Evolutionary conservation across 2,888 invertebrate species (phyloP).

Genomic region (Aspidapion aeneum): DNA sequence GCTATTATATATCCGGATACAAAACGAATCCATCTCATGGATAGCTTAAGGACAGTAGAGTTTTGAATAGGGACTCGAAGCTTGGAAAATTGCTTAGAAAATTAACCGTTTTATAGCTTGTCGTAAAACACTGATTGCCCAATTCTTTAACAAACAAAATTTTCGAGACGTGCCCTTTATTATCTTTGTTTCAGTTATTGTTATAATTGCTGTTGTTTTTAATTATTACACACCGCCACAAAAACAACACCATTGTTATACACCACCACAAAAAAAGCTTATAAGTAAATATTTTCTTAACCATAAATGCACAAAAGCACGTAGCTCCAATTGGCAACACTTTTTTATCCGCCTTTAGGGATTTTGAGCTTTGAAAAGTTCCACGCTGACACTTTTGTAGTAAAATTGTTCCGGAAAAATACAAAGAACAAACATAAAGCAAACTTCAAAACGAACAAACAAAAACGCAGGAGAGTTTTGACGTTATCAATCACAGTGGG

Average conservation of each 20-base stretch:
- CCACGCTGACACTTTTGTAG: no score
- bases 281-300: no score
- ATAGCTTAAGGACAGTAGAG: no score
- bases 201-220: not conserved
- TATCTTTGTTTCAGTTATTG: not conserved
- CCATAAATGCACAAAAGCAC: no score
- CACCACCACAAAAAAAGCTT: no score
- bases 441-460: not conserved
- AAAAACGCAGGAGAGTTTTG: not conserved
- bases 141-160: constrained; percentile 25
- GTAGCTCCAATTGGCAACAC: no score
- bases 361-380: no score
- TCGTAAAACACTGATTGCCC: constrained; percentile 25
- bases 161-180: constrained; percentile 1
- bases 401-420: not conserved
- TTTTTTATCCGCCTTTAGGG: no score
- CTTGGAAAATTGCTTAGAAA: constrained; percentile 10
- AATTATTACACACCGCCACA: no score
- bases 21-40: no score
- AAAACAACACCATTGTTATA: no score
- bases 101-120: constrained; percentile 26
- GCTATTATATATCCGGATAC: no score
- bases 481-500: not conserved
- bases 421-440: not conserved
- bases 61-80: not conserved